Conservation (phyloP, 2,888 invertebrate species). For the Dexiosoma caninum region DNA sequence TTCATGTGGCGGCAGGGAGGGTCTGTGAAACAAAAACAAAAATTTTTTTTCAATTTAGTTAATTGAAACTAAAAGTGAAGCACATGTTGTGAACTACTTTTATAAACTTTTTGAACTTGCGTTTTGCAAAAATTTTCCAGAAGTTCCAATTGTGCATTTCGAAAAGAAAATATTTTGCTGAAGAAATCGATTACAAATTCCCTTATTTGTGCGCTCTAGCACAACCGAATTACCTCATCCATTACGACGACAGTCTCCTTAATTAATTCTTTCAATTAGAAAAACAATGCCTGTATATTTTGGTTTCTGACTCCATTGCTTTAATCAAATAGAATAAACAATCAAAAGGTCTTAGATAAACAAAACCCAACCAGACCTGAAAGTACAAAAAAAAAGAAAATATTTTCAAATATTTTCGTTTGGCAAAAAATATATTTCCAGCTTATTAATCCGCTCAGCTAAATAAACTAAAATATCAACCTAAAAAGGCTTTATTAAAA, state of each 20-base stretch:
- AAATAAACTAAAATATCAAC: constrained; percentile 72
- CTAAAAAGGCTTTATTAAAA: constrained; percentile 65
- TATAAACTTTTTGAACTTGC: too few species aligned
- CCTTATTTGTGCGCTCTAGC: background rate
- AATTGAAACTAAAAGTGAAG: too few species aligned
- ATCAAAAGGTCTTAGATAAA: constrained; percentile 55
- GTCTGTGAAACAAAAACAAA: background rate
- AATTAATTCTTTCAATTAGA: constrained; percentile 54
- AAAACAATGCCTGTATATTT: constrained; percentile 49
- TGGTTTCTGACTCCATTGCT: constrained; percentile 14
- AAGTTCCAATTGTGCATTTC: too few species aligned
- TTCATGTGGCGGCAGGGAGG: background rate
- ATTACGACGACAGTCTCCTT: constrained; percentile 4
- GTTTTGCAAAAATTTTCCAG: too few species aligned
- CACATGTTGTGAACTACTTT: too few species aligned
- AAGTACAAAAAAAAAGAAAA: too few species aligned
- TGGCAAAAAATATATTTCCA: constrained; percentile 30
- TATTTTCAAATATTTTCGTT: too few species aligned
- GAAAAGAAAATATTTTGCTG: background rate
- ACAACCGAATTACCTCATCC: background rate
- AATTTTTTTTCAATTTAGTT: constrained; percentile 19
- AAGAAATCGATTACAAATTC: background rate
- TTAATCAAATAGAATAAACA: constrained; percentile 55
- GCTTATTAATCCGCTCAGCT: constrained; percentile 71
- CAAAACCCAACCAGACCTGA: too few species aligned